These are phyloP conservation scores for Sylvia atricapilla DNA, from an alignment of 2,113 vertebrate species.

Conservation along the genomic window DNA sequence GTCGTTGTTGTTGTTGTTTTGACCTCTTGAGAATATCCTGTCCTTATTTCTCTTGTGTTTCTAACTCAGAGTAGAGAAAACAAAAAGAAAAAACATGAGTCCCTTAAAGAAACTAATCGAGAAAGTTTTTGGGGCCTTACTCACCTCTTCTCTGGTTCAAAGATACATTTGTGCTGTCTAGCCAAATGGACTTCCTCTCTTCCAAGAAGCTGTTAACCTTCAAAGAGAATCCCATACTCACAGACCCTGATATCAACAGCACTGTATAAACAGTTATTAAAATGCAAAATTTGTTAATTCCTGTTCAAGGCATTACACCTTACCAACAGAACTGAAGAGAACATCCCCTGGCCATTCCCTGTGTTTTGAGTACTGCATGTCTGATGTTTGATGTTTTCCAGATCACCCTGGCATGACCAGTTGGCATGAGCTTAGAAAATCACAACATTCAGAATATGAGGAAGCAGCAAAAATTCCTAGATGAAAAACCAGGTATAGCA, in stretches of 20 bases:
- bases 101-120: background rate
- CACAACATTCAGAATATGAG: background rate
- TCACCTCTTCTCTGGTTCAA: background rate
- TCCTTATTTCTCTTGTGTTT: fast-evolving
- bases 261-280: background rate
- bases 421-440: background rate
- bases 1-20: background rate
- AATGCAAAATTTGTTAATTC: background rate
- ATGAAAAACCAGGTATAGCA: background rate
- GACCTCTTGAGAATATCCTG: background rate
- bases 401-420: no score
- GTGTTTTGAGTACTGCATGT: background rate
- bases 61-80: background rate
- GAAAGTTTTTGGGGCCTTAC: background rate
- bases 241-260: background rate
- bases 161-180: background rate
- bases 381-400: background rate
- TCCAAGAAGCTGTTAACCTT: background rate
- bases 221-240: background rate
- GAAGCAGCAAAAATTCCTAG: background rate
- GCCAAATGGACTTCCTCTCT: background rate
- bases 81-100: no score
- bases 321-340: background rate
- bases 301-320: background rate
- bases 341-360: no score